Conservation (phyloP, 2,113 vertebrate genomes). For the Urocolius indicus region DNA sequence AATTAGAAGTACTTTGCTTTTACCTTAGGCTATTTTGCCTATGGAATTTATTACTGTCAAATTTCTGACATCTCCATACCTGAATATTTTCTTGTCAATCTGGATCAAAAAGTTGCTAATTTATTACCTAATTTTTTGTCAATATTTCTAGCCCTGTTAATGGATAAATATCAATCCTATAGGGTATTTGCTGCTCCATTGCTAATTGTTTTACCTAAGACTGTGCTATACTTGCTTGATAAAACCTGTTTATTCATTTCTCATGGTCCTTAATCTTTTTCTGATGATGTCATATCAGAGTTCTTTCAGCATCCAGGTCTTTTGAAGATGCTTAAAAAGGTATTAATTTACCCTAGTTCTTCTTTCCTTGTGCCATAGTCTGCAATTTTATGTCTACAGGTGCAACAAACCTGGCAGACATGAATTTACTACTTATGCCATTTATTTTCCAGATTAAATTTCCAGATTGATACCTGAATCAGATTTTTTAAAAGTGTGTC, state of each 20-base stretch:
- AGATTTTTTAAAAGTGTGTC: neutral
- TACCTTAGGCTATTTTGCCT: neutral
- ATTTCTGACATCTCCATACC: neutral
- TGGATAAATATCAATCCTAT: neutral
- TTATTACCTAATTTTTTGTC: rapidly evolving
- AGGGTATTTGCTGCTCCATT: neutral
- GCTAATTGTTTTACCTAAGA: neutral
- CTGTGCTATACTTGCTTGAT: neutral
- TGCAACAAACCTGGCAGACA: neutral
- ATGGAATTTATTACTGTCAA: neutral
- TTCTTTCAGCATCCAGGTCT: neutral
- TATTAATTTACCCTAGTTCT: neutral
- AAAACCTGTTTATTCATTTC: neutral
- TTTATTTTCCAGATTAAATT: neutral
- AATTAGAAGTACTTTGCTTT: neutral
- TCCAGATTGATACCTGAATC: neutral
- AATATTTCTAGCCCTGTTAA: neutral
- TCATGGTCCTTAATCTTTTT: neutral
- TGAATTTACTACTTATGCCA: neutral
- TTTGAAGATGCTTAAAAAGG: neutral
- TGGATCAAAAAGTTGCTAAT: neutral
- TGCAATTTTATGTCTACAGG: neutral
- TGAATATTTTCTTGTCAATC: neutral
- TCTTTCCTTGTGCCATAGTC: neutral
- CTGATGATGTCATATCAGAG: neutral